Conservation (phyloP, 2,888 invertebrate genomes). For the Synergus japonicus region DNA sequence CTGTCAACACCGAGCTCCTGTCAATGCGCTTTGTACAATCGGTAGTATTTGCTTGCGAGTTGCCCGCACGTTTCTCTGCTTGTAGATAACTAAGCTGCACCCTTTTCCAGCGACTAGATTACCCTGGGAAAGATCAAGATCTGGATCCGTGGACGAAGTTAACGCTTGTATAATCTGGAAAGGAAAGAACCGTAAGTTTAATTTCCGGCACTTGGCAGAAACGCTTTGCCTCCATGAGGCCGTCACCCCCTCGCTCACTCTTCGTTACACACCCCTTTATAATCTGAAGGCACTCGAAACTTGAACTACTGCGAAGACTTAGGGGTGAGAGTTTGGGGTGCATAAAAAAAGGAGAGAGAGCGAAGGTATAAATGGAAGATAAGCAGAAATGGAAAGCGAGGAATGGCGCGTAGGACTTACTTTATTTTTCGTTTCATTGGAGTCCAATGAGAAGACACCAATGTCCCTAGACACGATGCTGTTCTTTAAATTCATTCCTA, state of each 20-base stretch:
- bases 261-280: conserved; percentile 41
- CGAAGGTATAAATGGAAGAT: conserved; percentile 38
- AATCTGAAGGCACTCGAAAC: conserved; percentile 40
- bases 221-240: background rate
- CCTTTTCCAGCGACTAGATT: conserved; percentile 56
- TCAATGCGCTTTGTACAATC: conserved; percentile 79
- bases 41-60: conserved; percentile 86
- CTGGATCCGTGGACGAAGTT: conserved; percentile 59
- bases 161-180: conserved; percentile 65
- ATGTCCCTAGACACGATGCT: conserved; percentile 80
- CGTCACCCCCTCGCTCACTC: conserved; percentile 34
- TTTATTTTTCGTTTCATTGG: conserved; percentile 64
- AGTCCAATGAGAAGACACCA: conserved; percentile 78
- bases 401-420: conserved; percentile 62
- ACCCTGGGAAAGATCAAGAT: conserved; percentile 61
- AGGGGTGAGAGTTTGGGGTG: conserved; percentile 25
- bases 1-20: conserved; percentile 57
- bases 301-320: conserved; percentile 41
- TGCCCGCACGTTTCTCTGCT: conserved; percentile 81
- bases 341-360: conserved; percentile 15
- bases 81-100: conserved; percentile 76
- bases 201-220: conserved; percentile 57
- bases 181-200: conserved; percentile 55
- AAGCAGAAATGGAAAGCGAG: conserved; percentile 40
- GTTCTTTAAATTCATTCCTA: conserved; percentile 82